A percentile compares a stretch with the other conserved stretches of the same genome.
phyloP scores from a whole-genome alignment of 2,797 vertebrate genomes.

The Thamnophis elegans region DNA sequence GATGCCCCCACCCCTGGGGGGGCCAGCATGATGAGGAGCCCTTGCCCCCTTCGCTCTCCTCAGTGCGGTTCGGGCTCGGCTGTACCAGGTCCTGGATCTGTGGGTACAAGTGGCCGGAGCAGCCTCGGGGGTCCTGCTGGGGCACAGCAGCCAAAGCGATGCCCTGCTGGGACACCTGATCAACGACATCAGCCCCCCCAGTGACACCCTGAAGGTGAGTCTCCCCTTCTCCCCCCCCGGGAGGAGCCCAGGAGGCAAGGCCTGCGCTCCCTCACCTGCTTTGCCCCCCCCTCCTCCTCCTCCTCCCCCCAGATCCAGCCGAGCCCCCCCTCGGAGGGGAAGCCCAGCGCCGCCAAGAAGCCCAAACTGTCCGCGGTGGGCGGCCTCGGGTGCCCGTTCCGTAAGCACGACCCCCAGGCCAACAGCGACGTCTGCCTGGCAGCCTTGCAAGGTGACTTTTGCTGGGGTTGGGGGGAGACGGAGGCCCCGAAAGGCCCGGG shows the following conservation, averaged over 20 bases:
- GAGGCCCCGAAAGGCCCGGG: not conserved
- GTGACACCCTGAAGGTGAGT: conserved; percentile 81
- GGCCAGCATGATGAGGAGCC: not conserved
- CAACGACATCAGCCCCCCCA: conserved; percentile 80
- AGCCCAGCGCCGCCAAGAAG: conserved; percentile 73
- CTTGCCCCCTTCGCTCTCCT: not conserved
- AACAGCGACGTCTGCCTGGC: conserved; percentile 75
- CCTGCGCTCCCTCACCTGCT: not conserved
- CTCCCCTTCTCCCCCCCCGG: too few species aligned
- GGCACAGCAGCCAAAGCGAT: conserved; percentile 76
- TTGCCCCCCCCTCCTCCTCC: too few species aligned
- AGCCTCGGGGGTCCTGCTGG: conserved; percentile 79
- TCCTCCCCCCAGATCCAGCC: conserved; percentile 70
- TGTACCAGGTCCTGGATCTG: conserved; percentile 79
- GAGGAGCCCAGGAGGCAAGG: not conserved
- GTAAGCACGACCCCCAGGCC: conserved; percentile 80
- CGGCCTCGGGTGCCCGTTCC: conserved; percentile 41
- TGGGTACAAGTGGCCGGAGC: conserved; percentile 84
- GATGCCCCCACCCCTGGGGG: too few species aligned
- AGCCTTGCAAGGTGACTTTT: conserved; percentile 76
- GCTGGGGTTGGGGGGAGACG: not conserved
- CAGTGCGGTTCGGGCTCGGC: conserved; percentile 77
- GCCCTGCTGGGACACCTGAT: conserved; percentile 83
- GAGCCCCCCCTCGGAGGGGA: conserved; percentile 63
- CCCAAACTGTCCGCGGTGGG: conserved; percentile 74